Percentiles rank a stretch among this genome's conserved stretches.
Evolutionary conservation across 2,113 vertebrate species (phyloP).

Genomic region (Numenius arquata): DNA sequence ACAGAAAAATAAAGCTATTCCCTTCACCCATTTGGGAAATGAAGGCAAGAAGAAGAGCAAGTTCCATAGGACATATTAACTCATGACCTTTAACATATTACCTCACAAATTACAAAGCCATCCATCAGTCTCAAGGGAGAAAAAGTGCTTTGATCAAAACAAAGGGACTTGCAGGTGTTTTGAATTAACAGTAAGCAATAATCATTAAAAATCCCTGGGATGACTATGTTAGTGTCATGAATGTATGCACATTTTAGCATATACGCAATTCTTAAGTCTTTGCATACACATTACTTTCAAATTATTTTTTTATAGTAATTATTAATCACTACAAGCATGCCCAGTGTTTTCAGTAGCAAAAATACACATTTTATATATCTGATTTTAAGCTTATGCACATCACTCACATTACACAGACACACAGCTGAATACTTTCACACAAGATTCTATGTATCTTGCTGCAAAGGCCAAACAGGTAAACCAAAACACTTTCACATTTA

Average conservation of each 20-base stretch:
- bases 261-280: background rate
- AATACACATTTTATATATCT: background rate
- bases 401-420: background rate
- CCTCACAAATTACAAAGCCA: slow-evolving; percentile 73
- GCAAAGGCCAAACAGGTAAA: slow-evolving; percentile 33
- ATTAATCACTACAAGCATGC: background rate
- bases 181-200: slow-evolving; percentile 72
- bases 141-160: slow-evolving; percentile 73
- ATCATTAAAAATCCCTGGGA: slow-evolving; percentile 61
- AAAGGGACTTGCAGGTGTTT: slow-evolving; percentile 75
- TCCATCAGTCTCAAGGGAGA: slow-evolving; percentile 60
- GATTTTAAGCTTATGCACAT: background rate
- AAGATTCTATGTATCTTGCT: background rate
- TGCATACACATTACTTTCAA: background rate
- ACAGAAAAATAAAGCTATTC: slow-evolving; percentile 55
- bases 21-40: slow-evolving; percentile 48
- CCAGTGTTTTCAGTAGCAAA: background rate
- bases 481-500: slow-evolving; percentile 38
- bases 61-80: slow-evolving; percentile 76
- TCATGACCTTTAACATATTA: slow-evolving; percentile 80
- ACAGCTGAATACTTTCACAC: background rate
- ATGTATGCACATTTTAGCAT: slow-evolving; percentile 23
- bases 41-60: slow-evolving; percentile 66
- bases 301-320: background rate
- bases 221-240: slow-evolving; percentile 10